A percentile compares a stretch with the other conserved stretches of the same genome.
Evolutionary conservation across 2,113 vertebrate genomes (phyloP).

Genomic region (Nipponia nippon): DNA sequence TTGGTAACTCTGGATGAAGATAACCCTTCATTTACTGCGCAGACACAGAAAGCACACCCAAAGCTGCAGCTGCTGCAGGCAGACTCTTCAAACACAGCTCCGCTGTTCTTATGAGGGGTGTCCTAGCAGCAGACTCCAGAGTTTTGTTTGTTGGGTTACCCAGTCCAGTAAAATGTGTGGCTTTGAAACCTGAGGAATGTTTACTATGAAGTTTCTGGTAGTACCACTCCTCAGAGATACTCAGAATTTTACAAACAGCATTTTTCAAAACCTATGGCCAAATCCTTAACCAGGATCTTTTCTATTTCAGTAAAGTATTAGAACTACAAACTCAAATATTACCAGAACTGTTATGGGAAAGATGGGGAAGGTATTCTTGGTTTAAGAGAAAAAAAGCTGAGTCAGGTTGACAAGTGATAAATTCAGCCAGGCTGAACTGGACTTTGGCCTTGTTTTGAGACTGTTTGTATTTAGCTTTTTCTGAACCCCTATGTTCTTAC

Average conservation of each 20-base stretch:
- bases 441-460: neutral
- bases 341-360: neutral
- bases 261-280: neutral
- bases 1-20: neutral
- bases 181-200: neutral
- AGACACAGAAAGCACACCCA: neutral
- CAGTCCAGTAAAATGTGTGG: neutral
- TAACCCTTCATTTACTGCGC: fast-evolving
- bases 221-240: neutral
- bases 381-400: neutral
- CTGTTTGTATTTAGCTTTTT: neutral
- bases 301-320: neutral
- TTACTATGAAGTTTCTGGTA: neutral
- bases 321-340: neutral
- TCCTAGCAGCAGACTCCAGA: neutral
- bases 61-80: neutral
- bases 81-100: neutral
- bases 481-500: fast-evolving
- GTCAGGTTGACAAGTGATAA: neutral
- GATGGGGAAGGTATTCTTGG: neutral
- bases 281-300: neutral
- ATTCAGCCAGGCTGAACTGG: neutral
- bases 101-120: fast-evolving
- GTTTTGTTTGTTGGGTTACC: neutral
- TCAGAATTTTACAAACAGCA: neutral